These are phyloP conservation scores for Gymnothorax javanicus DNA, from an alignment of 2,797 vertebrate genomes.

Conservation along the genomic window DNA sequence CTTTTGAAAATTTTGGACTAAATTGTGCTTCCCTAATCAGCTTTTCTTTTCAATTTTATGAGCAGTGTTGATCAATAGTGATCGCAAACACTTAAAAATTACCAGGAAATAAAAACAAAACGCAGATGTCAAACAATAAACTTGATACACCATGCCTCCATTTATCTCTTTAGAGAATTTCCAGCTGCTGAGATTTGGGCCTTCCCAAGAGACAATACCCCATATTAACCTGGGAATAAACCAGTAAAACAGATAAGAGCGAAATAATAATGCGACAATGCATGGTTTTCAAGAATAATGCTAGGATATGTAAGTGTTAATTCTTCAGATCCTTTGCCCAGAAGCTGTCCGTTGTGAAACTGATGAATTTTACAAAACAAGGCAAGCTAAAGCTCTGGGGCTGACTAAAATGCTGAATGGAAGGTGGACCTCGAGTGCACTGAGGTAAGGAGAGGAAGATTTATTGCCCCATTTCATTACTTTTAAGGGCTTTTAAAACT, in stretches of 20 bases:
- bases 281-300: not conserved
- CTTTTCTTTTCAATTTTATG: not conserved
- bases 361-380: not conserved
- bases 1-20: not conserved
- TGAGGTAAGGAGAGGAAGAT: slow-evolving; percentile 4
- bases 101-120: not conserved
- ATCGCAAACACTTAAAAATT: not conserved
- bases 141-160: not conserved
- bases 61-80: not conserved
- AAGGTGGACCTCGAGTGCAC: slow-evolving; percentile 1
- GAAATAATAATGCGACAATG: not conserved
- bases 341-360: not conserved
- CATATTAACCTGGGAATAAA: not conserved
- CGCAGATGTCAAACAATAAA: not conserved
- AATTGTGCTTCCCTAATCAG: not conserved
- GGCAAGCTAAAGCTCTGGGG: not conserved
- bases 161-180: not conserved
- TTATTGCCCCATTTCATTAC: slow-evolving; percentile 22
- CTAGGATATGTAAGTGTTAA: not conserved
- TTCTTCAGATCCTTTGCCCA: not conserved
- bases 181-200: not conserved
- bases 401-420: not conserved
- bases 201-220: not conserved
- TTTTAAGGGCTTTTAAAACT: slow-evolving; percentile 27
- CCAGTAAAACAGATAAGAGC: not conserved